Conservation (phyloP, 1,140 invertebrate species). For the Neomicropteryx cornuta region DNA sequence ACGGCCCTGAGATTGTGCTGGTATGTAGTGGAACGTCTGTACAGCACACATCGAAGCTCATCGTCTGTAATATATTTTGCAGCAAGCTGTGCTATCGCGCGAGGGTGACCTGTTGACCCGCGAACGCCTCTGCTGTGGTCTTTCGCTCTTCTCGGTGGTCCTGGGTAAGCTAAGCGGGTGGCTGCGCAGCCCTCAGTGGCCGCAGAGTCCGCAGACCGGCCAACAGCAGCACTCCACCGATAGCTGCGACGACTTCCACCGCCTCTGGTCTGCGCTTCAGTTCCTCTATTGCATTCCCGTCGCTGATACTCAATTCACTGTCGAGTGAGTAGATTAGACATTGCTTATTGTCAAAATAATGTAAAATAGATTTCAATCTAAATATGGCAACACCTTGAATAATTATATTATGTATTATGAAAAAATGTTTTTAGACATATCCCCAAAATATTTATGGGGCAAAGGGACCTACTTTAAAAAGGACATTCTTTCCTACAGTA, state of each 20-base stretch:
- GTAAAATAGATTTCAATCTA: no score
- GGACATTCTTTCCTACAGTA: no score
- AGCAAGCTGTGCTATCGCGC: slow-evolving; percentile 84
- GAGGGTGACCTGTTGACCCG: slow-evolving; percentile 94
- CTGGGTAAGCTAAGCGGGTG: slow-evolving; percentile 77
- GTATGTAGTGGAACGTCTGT: no score
- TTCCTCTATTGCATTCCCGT: slow-evolving; percentile 98
- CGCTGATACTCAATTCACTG: slow-evolving; percentile 93
- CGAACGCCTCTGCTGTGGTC: slow-evolving; percentile 95
- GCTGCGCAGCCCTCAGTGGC: slow-evolving; percentile 83
- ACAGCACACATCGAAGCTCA: no score
- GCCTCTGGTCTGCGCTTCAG: slow-evolving; percentile 95
- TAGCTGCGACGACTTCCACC: slow-evolving; percentile 95
- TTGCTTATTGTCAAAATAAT: no score
- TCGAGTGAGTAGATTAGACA: slow-evolving; percentile 86
- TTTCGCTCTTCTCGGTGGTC: slow-evolving; percentile 96
- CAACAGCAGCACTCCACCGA: slow-evolving; percentile 86
- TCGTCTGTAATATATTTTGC: no score
- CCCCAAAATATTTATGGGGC: no score
- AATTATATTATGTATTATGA: no score
- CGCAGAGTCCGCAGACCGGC: slow-evolving; percentile 46
- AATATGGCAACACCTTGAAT: slow-evolving; percentile 6
- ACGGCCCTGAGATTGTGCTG: no score
- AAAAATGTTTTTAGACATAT: no score
- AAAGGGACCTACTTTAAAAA: no score